Base-by-base conservation (phyloP, 2,888 invertebrate species). In the Drosophila meridiana region DNA sequence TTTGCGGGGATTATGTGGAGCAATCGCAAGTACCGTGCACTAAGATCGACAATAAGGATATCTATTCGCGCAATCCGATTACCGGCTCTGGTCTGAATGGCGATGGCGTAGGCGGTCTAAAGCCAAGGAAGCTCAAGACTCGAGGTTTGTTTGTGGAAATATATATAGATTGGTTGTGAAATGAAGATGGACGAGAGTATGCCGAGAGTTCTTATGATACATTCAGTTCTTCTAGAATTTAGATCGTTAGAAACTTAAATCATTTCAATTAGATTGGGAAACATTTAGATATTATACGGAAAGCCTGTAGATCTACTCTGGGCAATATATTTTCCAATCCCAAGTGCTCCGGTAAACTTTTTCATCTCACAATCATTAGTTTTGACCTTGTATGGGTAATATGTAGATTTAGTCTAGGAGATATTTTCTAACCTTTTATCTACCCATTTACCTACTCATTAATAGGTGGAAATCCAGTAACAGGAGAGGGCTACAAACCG, bases 81-180 rank as follows among this genome's bases (percentile, higher is more conserved):
- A 84, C 82, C 0, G 83, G 83, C 0, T 38, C 63, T 4, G 83
- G 86, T 0, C 61, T 79, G 0, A 73, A 73, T n/a, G 79, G 79
- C 3, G 79, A 81, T 36, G 83, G 79, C 14, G 72, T 69, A 0
- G 75, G 79, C 7, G 77, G 75, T 8, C 56, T 69, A 0, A 86
- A 71, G 66, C 80, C 75, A 0, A 74, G 14, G 57, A 76, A 66
- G 34, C 36, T 52, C 4, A 83, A 73, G 62, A 63, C 13, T 1
- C 64, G 84, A 73, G 87, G 83, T 84, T 2, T 13, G 52, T 53
- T 26, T 8, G 14, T 28, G 13, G 3, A 6, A 13, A 3, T 26
- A 53, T 36, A 53, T 52, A 4, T 26, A 4, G 7, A 38, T 28
- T 0, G 2, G 7, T 3, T 1, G 4, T 20, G 11, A 8, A 38